Evolutionary conservation across 2,888 invertebrate species (phyloP).

Genomic region (Ellobium chinense): DNA sequence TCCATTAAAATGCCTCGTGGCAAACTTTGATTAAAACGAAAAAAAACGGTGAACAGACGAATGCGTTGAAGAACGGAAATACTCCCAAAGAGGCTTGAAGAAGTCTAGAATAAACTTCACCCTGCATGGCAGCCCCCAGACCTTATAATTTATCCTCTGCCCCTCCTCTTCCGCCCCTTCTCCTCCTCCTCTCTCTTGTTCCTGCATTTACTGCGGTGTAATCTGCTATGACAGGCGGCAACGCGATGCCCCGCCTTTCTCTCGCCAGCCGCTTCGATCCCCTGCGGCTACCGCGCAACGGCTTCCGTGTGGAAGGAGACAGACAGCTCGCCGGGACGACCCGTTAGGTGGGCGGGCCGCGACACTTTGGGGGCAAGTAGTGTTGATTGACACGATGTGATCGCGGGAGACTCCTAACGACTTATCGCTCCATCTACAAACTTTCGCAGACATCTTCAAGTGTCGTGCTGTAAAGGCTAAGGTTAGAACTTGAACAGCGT

Average conservation of each 20-base stretch:
- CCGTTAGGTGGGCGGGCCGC: constrained; percentile 29
- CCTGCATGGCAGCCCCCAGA: no score
- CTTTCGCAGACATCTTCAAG: not conserved
- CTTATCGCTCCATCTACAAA: not conserved
- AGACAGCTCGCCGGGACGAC: not conserved
- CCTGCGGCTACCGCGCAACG: not conserved
- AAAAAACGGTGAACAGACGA: no score
- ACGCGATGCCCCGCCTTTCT: not conserved
- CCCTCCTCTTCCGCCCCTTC: no score
- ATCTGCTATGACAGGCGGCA: constrained; percentile 4
- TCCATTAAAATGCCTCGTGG: not conserved
- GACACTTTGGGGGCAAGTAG: constrained; percentile 4
- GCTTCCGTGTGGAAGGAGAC: not conserved
- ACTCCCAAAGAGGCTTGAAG: no score
- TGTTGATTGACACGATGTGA: constrained; percentile 12
- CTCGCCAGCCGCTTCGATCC: not conserved
- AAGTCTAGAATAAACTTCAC: no score
- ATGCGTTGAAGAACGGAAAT: no score
- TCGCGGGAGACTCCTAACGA: not conserved
- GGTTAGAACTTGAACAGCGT: no score
- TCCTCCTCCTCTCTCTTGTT: not conserved
- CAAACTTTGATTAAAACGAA: not conserved
- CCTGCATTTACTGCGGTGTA: not conserved
- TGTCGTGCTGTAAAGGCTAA: no score
- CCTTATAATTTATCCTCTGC: no score